Base-by-base conservation (phyloP, 2,888 invertebrate genomes). In the Caenorhabditis virilis region DNA sequence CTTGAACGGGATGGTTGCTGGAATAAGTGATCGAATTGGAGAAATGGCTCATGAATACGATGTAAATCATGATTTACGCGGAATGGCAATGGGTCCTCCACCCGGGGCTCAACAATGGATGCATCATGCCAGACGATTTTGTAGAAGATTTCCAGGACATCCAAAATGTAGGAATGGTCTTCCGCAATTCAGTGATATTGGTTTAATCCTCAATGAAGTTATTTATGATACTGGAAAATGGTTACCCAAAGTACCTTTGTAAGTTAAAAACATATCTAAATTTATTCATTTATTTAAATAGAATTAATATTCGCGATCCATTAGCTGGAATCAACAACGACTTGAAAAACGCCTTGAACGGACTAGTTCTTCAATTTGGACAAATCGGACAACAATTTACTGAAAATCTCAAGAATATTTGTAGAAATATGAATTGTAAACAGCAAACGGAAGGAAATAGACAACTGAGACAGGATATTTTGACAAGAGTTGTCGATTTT, bases 71-170 rank as follows among this genome's bases (percentile, higher is more conserved):
- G 63, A 57, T 42, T n/a, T 67, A 16, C 45, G 54, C 22, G 42
- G 50, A 20, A 47, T 71, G 50, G 52, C 53, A 16, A 41, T 38
- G 6, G 65, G 65, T 22, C 68, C 68, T 5, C 36, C 58, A 20
- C 69, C 66, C 9, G 47, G 54, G 2, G 53, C 59, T 18, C 47
- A 50, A 22, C 51, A 64, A 59, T 72, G 72, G 72, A 23, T 46
- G 20, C 46, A 55, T 26, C 69, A 67, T 23, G 69, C 67, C 2
- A 51, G 65, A 36, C 51, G 65, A 18, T 74, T 74, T 42, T 74
- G 73, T 55, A 42, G 64, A 35, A 43, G 68, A 20, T 74, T 50
- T 27, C 73, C 73, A 15, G 64, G 64, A 15, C 70, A 74, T 64
- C 70, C 65, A 11, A 66, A 71, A 42, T 74, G 73, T 53, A 47